A percentile compares a stretch with the other conserved stretches of the same genome.
These are phyloP conservation scores for Premnoplex brunnescens DNA, from an alignment of 2,797 vertebrate species.

Conservation along the genomic window DNA sequence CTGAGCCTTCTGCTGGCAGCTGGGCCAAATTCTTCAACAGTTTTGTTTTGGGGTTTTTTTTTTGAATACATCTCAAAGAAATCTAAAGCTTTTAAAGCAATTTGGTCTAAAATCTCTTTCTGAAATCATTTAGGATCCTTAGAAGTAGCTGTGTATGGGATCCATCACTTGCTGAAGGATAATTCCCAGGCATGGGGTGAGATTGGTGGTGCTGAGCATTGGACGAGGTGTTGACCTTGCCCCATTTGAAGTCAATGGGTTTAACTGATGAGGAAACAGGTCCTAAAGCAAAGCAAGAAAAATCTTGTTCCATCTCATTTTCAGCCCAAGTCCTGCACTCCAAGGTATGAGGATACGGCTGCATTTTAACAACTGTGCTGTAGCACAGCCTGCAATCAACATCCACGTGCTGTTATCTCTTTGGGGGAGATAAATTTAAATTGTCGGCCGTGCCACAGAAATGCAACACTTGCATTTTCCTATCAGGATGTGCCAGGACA, in stretches of 20 bases:
- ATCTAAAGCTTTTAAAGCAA: not conserved
- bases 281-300: not conserved
- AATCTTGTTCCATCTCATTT: not conserved
- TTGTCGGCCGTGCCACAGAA: not conserved
- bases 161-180: not conserved
- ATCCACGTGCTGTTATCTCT: not conserved
- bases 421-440: not conserved
- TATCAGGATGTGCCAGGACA: constrained; percentile 6
- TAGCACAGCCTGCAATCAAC: not conserved
- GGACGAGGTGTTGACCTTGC: not conserved
- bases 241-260: not conserved
- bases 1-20: not conserved
- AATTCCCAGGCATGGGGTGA: not conserved
- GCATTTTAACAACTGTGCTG: not conserved
- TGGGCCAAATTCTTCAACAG: not conserved
- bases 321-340: not conserved
- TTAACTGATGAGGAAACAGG: not conserved
- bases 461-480: constrained; percentile 16
- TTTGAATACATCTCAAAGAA: not conserved
- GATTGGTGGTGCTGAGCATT: not conserved
- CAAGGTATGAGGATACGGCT: not conserved
- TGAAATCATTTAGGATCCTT: not conserved
- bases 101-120: not conserved
- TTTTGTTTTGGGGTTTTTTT: not conserved
- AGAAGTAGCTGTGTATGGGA: not conserved